Base-by-base conservation (phyloP, 2,888 invertebrate species). In the Drosophila borborema region DNA sequence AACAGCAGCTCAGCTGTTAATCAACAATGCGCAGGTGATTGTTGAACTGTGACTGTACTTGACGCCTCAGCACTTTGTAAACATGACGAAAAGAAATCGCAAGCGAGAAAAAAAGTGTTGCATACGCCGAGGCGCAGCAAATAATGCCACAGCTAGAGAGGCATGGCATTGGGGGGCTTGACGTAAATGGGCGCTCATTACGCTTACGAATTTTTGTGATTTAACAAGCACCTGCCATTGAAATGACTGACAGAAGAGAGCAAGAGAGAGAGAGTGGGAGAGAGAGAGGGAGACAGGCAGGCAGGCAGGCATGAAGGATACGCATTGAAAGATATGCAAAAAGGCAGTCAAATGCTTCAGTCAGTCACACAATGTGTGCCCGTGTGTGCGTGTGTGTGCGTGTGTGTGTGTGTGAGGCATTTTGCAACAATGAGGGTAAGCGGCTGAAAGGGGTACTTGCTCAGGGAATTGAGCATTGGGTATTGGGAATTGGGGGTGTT, bases 161-260 rank as follows among this genome's bases (percentile, higher is more conserved):
- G 40, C 31, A 8, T 36, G 23, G 40, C 20, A 31, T 28, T 28
- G 12, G 12, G 31, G 31, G 45, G 53, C 46, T 41, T 36, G 48
- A 54, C 62, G 62, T 53, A 63, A 79, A 78, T 78, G 49, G 56
- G 58, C 41, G 71, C 71, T 81, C 77, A 81, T 81, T 81, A 63
- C 46, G 60, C 56, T 70, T 65, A 63, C 46, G 45, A 60, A 67
- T 51, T 69, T 69, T 58, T 58, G 66, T 59, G 66, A 69, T 51
- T 71, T 76, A 60, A 63, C 64, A 80, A 70, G 64, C 69, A 66
- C 46, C 72, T 69, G 77, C 46, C 49, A 49, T 49, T 49, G 49
- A 49, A 31, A 31, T n/a, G 49, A 23, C 48, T 56, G 55, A 51
- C 28, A 28, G 38, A 48, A 36, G 28, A 54, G 53, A 28, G 4